A percentile compares a stretch with the other conserved stretches of the same genome.
Conservation (phyloP, 2,888 invertebrate species). For the Lithodes maja region DNA sequence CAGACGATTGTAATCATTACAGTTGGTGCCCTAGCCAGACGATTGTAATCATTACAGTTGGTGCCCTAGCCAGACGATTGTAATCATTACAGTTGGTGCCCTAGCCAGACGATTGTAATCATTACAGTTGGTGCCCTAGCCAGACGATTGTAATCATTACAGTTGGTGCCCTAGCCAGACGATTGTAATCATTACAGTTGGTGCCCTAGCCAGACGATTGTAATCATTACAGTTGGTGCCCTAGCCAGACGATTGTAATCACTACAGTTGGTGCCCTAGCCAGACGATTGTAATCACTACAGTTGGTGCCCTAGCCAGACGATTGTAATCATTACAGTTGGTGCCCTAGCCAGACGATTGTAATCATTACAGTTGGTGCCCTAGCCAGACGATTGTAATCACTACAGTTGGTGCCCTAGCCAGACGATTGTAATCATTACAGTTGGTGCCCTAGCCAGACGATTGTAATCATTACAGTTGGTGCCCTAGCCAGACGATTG, state of each 20-base stretch:
- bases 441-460: constrained; percentile 20
- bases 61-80: constrained; percentile 21
- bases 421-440: too few relatives aligned
- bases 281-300: too few relatives aligned
- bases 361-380: constrained; percentile 13
- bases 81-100: too few relatives aligned
- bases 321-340: too few relatives aligned
- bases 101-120: constrained; percentile 40
- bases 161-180: too few relatives aligned
- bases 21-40: too few relatives aligned
- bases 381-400: too few relatives aligned
- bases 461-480: too few relatives aligned
- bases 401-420: constrained; percentile 7
- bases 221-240: constrained; percentile 44
- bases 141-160: constrained; percentile 49
- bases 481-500: too few relatives aligned
- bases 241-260: too few relatives aligned
- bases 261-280: constrained; percentile 7
- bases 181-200: constrained; percentile 56
- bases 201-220: constrained; percentile 21
- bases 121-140: too few relatives aligned
- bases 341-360: too few relatives aligned
- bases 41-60: constrained; percentile 56
- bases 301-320: constrained; percentile 20
- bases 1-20: constrained; percentile 49